Evolutionary conservation across 2,113 vertebrate species (phyloP), one percentile per base, ranked within the genome.

Genomic region (Eublepharis macularius): DNA sequence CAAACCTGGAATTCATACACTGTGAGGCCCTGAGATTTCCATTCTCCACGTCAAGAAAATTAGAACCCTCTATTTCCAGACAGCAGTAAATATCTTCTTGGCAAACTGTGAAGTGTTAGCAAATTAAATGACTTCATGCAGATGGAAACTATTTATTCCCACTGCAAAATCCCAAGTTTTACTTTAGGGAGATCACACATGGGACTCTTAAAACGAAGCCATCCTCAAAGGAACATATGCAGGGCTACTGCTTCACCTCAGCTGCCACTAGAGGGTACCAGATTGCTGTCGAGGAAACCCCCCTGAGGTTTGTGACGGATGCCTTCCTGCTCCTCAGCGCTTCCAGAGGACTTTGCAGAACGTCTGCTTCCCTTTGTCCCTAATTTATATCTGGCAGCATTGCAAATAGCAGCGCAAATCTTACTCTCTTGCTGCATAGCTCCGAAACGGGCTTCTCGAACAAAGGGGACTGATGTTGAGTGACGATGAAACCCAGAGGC

Each of bases 191-290:
- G 19, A 21, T 24, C 8, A 41, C 51, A 10, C 34, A 17, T 5
- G 49, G 34, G 51, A 76, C 26, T 76, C 47, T n/a, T 17, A 32
- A 32, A 29, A 49, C 10, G 26, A 60, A 60, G 34, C 34, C 7
- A 29, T 16, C 34, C 34, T 24, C 9, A 36, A 14, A 29, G 41
- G 24, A 29, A 24, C 19, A 13, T 9, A n/a, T 76, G 51, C 9
- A 2, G n/a, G 14, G 16, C n/a, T 10, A 76, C 49, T 10, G 4
- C 17, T 11, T 57, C 29, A 13, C 36, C 36, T 24, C 69, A 41
- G 79, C 45, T 81, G 85, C 92, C 92, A 54, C 90, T 88, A 90
- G 88, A 94, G 90, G 91, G 88, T 88, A 79, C 86, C 86, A 84
- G 83, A 76, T 78, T n/a, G 1, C 86, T 41, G 85, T 69, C 54